Conservation (phyloP, 1,140 invertebrate species). For the Drosophila punjabiensis region DNA sequence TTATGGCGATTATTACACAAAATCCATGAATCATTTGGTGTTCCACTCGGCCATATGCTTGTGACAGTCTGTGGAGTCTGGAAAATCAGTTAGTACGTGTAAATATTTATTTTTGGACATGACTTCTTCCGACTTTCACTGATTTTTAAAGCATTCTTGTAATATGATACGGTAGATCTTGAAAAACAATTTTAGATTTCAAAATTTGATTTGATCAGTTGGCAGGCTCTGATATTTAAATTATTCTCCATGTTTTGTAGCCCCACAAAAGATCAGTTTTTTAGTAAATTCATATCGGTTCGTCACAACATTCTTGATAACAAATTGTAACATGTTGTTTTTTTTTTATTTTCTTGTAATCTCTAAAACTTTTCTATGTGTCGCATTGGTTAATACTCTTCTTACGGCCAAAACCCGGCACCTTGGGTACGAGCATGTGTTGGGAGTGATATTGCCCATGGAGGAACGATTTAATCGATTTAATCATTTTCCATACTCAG, state of each 20-base stretch:
- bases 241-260: not conserved
- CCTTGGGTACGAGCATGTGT: too few relatives aligned
- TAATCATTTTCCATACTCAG: too few relatives aligned
- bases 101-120: not conserved
- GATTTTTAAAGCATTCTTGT: not conserved
- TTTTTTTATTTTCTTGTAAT: too few relatives aligned
- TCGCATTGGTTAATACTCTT: too few relatives aligned
- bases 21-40: slow-evolving; percentile 24
- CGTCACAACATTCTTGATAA: not conserved
- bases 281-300: not conserved
- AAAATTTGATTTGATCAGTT: too few relatives aligned
- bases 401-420: too few relatives aligned
- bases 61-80: not conserved
- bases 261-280: not conserved
- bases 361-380: too few relatives aligned
- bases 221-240: not conserved
- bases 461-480: too few relatives aligned
- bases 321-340: too few relatives aligned
- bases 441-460: too few relatives aligned
- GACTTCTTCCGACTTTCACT: not conserved
- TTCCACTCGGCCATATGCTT: slow-evolving; percentile 16
- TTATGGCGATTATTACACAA: slow-evolving; percentile 49
- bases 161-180: too few relatives aligned
- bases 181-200: too few relatives aligned
- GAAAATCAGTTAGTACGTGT: not conserved